phyloP scores from a whole-genome alignment of 2,113 vertebrate species.

The pig (Sus scrofa) region T2T-Sscrofa CM000819.6:14769001-14769500 shows the following conservation, averaged over 20 bases:
- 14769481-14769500: conserved; percentile 85
- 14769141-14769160: conserved; percentile 86
- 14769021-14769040: conserved; percentile 47
- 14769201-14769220: conserved; percentile 89
- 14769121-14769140: conserved; percentile 87
- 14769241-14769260: conserved; percentile 89
- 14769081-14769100: conserved; percentile 81
- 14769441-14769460: neutral
- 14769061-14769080: conserved; percentile 72
- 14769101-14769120: conserved; percentile 80
- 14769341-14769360: conserved; percentile 57
- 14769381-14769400: neutral
- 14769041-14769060: conserved; percentile 55
- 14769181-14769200: conserved; percentile 90
- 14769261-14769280: conserved; percentile 85
- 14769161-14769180: conserved; percentile 90
- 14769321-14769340: conserved; percentile 60
- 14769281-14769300: conserved; percentile 77
- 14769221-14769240: conserved; percentile 86
- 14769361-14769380: conserved; percentile 46
- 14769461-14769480: conserved; percentile 81
- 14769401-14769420: conserved; percentile 51
- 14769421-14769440: conserved; percentile 12
- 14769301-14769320: conserved; percentile 70
- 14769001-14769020: conserved; percentile 23